Base-by-base conservation (phyloP, 2,113 vertebrate genomes). In the Elephas maximus region DNA sequence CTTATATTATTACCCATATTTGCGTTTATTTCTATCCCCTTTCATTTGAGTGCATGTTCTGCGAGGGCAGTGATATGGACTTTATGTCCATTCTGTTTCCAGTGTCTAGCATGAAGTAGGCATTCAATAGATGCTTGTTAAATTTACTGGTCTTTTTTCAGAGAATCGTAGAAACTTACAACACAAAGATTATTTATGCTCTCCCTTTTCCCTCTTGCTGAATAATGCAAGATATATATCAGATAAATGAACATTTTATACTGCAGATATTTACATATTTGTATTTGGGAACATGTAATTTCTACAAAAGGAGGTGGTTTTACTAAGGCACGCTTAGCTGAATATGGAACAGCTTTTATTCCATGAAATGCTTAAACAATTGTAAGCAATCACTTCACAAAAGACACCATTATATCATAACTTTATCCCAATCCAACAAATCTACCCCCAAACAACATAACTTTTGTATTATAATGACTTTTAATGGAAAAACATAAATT, bases 391-490 rank as follows among this genome's bases (percentile, higher is more conserved):
- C 37, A 21, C 15, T 95, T 98, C 95, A 97, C 94, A 97, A 96
- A 95, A 74, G 65, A 53, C 96, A 85, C 51, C 93, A 95, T 85
- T 71, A 96, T 44, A 92, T 74, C 65, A 94, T 92, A 96, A 96
- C 84, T 92, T 94, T 96, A 95, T 93, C 91, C 44, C 90, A 97
- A 71, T 77, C 74, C 33, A 78, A 90, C 76, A 96, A 90, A 91
- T n/a, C 65, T 57, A 97, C 90, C 91, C 97, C 98, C 98, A 96
- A 98, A 94, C 81, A 98, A 97, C 97, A 97, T 92, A 57, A 84
- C 48, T 98, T 98, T 97, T 97, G 87, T 80, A 98, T 95, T 97
- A 96, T 85, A 84, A 71, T 95, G 85, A 95, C 30, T 98, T 97
- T 81, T 98, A 89, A 96, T 97, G 63, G 21, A 87, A 98, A 98